phyloP scores from a whole-genome alignment of 2,888 invertebrate species.

The Drosophila acutilabella region DNA sequence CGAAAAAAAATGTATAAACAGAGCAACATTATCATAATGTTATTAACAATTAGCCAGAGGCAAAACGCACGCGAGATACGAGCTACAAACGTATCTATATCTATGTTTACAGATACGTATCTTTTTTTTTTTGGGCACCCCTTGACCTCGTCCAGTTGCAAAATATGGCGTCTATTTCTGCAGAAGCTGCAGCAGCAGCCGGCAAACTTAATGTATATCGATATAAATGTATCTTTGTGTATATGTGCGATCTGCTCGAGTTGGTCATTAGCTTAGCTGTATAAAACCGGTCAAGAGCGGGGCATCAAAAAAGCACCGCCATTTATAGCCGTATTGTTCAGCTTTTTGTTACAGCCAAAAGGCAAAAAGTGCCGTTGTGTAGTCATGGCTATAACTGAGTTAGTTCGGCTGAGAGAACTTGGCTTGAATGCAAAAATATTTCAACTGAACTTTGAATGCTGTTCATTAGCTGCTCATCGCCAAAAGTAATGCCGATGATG shows the following conservation, averaged over 20 bases:
- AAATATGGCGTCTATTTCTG: slow-evolving; percentile 62
- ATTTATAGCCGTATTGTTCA: slow-evolving; percentile 53
- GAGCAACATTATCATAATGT: slow-evolving; percentile 49
- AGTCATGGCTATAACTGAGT: slow-evolving; percentile 11
- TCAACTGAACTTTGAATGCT: slow-evolving; percentile 38
- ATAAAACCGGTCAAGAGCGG: slow-evolving; percentile 77
- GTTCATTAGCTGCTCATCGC: slow-evolving; percentile 49
- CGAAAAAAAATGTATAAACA: slow-evolving; percentile 23
- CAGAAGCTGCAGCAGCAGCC: slow-evolving; percentile 41
- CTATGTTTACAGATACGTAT: slow-evolving; percentile 49
- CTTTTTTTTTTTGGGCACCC: slow-evolving; percentile 48
- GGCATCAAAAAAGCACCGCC: slow-evolving; percentile 42
- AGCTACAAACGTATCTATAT: slow-evolving; percentile 26
- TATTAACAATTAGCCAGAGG: slow-evolving; percentile 53
- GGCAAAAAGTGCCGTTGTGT: slow-evolving; percentile 61
- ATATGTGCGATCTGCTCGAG: slow-evolving; percentile 7
- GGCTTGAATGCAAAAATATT: slow-evolving; percentile 38
- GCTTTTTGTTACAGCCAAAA: slow-evolving; percentile 42
- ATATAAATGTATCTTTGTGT: slow-evolving; percentile 11
- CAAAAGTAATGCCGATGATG: slow-evolving; percentile 12
- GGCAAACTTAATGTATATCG: slow-evolving; percentile 42
- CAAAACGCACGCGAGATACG: slow-evolving; percentile 15
- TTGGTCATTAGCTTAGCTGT: slow-evolving; percentile 58
- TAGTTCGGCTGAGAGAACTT: background rate
- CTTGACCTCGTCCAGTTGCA: slow-evolving; percentile 72